Evolutionary conservation across 1,140 invertebrate species (phyloP).

Genomic region (Platorchestia sp.): DNA sequence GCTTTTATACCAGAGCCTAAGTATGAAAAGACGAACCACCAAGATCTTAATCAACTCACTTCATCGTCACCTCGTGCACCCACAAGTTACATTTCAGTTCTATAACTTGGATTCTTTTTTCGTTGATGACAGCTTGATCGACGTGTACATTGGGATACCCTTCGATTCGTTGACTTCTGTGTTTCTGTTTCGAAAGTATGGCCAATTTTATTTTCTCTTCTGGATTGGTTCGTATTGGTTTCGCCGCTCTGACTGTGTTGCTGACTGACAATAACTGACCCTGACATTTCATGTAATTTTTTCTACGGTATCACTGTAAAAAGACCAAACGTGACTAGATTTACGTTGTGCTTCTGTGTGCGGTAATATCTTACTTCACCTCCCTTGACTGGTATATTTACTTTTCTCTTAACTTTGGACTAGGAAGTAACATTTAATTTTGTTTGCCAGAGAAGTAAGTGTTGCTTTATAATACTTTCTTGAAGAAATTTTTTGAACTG

Average conservation of each 20-base stretch:
- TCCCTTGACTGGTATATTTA: neutral
- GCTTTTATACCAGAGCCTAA: too few relatives aligned
- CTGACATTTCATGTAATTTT: neutral
- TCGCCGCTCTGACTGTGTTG: neutral
- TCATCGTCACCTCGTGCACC: too few relatives aligned
- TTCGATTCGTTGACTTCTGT: neutral
- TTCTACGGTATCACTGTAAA: neutral
- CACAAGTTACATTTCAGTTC: too few relatives aligned
- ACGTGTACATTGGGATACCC: neutral
- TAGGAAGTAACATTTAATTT: neutral
- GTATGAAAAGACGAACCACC: too few relatives aligned
- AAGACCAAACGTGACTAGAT: neutral
- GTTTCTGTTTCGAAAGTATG: neutral
- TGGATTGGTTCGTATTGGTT: neutral
- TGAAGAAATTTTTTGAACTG: neutral
- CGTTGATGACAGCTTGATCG: too few relatives aligned
- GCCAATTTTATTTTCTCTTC: neutral
- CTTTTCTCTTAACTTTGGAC: neutral
- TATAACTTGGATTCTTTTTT: too few relatives aligned
- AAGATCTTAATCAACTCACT: too few relatives aligned
- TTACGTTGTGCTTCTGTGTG: neutral
- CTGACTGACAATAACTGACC: neutral
- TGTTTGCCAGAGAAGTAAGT: neutral
- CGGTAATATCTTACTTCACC: neutral
- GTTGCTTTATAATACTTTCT: neutral